These are phyloP conservation scores for Halesus radiatus DNA, from an alignment of 1,140 invertebrate species.

Conservation along the genomic window DNA sequence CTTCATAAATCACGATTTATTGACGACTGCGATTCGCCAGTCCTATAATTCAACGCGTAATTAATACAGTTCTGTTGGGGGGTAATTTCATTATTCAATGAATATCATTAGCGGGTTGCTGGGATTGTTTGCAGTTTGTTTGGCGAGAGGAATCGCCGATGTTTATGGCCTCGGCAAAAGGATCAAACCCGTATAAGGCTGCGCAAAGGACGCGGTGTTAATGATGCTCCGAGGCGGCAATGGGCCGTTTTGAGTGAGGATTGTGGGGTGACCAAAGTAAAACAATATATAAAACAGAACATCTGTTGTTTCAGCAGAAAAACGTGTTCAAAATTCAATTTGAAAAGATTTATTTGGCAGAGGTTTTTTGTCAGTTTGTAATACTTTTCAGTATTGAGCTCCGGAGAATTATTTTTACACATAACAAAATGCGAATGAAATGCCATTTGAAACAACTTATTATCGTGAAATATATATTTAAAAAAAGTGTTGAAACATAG, in stretches of 20 bases:
- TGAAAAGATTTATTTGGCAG: no score
- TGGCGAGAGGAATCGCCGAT: slow-evolving; percentile 6
- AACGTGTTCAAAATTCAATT: no score
- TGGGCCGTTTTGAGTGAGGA: not conserved
- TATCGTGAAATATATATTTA: no score
- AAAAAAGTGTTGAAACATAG: no score
- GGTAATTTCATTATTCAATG: slow-evolving; percentile 9
- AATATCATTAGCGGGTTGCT: not conserved
- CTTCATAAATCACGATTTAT: slow-evolving; percentile 2
- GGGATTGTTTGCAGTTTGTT: not conserved
- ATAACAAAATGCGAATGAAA: no score
- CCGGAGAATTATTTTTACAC: no score
- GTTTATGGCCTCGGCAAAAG: slow-evolving; percentile 1
- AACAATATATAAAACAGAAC: no score
- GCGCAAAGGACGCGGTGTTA: not conserved
- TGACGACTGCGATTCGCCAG: not conserved
- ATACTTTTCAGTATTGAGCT: no score
- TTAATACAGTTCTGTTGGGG: not conserved
- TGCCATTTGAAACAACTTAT: no score
- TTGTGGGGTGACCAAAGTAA: not conserved
- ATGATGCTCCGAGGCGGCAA: slow-evolving; percentile 14
- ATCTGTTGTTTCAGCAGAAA: no score
- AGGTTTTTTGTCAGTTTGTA: no score
- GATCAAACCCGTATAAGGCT: slow-evolving; percentile 5
- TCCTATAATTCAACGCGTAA: not conserved